Conservation (phyloP, 2,797 vertebrate genomes). For the Scolopax bukidnonensis region DNA sequence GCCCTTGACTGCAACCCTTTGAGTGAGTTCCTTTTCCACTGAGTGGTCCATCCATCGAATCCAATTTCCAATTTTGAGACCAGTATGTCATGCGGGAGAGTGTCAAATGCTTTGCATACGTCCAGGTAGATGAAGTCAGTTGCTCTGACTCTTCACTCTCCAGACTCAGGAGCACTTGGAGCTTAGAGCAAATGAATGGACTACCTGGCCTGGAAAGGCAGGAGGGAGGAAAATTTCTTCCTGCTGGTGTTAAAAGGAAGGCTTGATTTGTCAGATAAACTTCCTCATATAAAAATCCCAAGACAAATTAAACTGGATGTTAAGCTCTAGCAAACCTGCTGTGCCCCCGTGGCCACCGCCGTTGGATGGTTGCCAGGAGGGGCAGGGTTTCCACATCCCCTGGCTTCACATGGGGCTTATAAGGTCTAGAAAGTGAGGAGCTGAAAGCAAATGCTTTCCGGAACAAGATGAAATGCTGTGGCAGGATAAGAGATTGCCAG, state of each 20-base stretch:
- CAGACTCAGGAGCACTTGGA: neutral
- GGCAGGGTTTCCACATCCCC: neutral
- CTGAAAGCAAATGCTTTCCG: neutral
- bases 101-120: too few relatives aligned
- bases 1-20: too few relatives aligned
- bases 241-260: neutral
- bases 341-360: fast-evolving
- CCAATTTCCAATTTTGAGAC: too few relatives aligned
- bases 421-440: neutral
- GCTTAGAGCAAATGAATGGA: neutral
- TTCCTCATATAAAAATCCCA: neutral
- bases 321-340: neutral
- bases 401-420: neutral
- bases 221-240: neutral
- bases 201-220: neutral
- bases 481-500: neutral
- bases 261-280: neutral
- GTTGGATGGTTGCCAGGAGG: neutral
- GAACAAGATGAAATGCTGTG: neutral
- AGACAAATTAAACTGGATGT: neutral
- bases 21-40: too few relatives aligned
- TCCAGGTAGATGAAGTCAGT: too few relatives aligned
- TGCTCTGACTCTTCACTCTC: neutral
- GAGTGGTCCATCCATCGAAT: too few relatives aligned
- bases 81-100: too few relatives aligned